These are phyloP conservation scores for Metridium senile DNA, from an alignment of 92 coral and sea anemone genomes.

Conservation along the genomic window DNA sequence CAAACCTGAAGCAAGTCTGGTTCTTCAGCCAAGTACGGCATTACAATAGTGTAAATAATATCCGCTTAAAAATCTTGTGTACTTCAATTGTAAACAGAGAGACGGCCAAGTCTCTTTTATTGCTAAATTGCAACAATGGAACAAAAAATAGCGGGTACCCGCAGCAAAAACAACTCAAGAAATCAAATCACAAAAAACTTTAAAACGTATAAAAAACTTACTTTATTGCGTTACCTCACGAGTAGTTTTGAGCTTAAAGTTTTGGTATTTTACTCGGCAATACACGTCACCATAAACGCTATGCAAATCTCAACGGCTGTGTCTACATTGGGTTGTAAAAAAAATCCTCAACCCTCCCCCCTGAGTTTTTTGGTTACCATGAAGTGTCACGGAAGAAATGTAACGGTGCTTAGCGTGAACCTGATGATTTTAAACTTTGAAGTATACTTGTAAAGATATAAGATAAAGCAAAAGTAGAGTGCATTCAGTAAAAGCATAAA, in stretches of 20 bases:
- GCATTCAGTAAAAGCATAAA: too few relatives aligned
- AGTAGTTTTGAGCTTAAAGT: background rate
- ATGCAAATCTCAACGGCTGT: conserved; percentile 8
- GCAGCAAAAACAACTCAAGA: background rate
- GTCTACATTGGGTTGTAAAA: too few relatives aligned
- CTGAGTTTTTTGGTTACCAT: too few relatives aligned
- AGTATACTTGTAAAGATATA: too few relatives aligned
- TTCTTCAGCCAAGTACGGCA: background rate
- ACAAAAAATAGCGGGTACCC: conserved; percentile 24
- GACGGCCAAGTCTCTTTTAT: background rate
- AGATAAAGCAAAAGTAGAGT: too few relatives aligned
- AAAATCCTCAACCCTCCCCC: too few relatives aligned
- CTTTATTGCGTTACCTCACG: conserved; percentile 39
- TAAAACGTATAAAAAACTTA: background rate
- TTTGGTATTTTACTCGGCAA: background rate
- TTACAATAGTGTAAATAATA: background rate
- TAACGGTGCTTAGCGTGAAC: too few relatives aligned
- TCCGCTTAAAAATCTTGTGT: background rate
- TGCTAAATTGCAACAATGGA: conserved; percentile 19
- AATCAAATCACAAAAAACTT: conserved; percentile 3
- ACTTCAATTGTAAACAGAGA: background rate
- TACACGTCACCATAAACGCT: conserved; percentile 1
- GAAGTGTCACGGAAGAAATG: too few relatives aligned
- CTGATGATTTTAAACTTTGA: too few relatives aligned
- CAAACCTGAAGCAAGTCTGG: conserved; percentile 17